Percentiles rank a stretch among this genome's conserved stretches.
These are phyloP conservation scores for Myanophis thanlyinensis DNA, from an alignment of 2,113 vertebrate genomes.

Conservation along the genomic window DNA sequence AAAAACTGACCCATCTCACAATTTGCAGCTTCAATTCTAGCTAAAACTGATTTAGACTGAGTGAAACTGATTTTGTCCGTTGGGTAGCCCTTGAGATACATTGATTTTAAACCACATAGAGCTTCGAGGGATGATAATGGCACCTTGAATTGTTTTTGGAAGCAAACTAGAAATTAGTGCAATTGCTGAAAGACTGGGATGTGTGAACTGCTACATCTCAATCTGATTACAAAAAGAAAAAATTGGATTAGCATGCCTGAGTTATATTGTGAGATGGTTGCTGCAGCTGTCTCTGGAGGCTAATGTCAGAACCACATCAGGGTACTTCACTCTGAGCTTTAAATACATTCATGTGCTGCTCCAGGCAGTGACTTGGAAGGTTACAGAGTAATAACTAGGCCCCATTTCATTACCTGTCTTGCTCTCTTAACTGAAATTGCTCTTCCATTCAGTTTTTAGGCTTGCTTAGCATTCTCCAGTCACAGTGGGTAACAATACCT, in stretches of 20 bases:
- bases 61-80: background rate
- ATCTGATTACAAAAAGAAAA: background rate
- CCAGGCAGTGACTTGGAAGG: background rate
- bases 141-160: background rate
- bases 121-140: background rate
- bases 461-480: background rate
- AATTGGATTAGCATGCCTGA: background rate
- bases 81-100: background rate
- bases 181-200: background rate
- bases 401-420: background rate
- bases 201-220: background rate
- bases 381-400: background rate
- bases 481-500: background rate
- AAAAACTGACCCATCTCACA: background rate
- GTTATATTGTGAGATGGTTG: background rate
- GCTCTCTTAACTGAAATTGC: background rate
- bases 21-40: background rate
- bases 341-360: background rate
- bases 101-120: background rate
- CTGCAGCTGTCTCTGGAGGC: background rate
- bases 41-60: background rate
- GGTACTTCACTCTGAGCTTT: background rate
- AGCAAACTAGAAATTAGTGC: background rate
- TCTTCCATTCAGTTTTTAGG: background rate
- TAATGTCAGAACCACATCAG: background rate